phyloP scores from a whole-genome alignment of 2,113 vertebrate genomes.

The chimpanzee (Pan troglodytes) region NHGRI_mPanTro3-v2.1_pri NC_072412.2:79671001-79671500 shows the following conservation, averaged over 20 bases:
- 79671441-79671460: no score
- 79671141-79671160: not conserved
- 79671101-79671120: not conserved
- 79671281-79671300: not conserved
- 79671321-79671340: not conserved
- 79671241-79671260: not conserved
- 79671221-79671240: not conserved
- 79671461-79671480: not conserved
- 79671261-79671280: not conserved
- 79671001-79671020: not conserved
- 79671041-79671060: not conserved
- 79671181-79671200: not conserved
- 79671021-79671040: not conserved
- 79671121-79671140: not conserved
- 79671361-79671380: not conserved
- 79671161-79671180: not conserved
- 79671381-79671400: not conserved
- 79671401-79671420: fast-evolving
- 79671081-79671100: not conserved
- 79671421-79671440: fast-evolving
- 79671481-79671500: not conserved
- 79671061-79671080: not conserved
- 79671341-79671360: not conserved
- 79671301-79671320: not conserved
- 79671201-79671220: not conserved